phyloP scores from a whole-genome alignment of 2,888 invertebrate species.

The Drosophila atripex region DNA sequence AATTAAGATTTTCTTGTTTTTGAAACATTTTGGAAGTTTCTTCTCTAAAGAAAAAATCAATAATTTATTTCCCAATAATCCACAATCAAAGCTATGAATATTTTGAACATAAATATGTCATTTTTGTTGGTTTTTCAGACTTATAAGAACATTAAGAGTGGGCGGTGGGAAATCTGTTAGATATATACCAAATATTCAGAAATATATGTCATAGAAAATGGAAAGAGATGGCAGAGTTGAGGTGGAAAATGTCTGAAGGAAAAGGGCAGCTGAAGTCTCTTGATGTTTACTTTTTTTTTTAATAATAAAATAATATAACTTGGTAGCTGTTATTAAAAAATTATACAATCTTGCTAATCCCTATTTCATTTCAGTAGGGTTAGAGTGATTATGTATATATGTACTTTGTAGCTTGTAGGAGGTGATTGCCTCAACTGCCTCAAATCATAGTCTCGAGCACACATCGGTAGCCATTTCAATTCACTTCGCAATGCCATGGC shows the following conservation, averaged over 20 bases:
- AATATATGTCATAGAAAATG: constrained; percentile 64
- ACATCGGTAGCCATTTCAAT: constrained; percentile 32
- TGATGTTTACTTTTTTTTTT: constrained; percentile 34
- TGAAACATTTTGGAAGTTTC: too few species aligned
- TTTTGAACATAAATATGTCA: too few species aligned
- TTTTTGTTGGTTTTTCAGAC: too few species aligned
- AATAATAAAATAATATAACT: neutral
- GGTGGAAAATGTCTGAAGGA: constrained; percentile 66
- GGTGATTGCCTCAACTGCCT: constrained; percentile 17
- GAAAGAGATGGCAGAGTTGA: neutral
- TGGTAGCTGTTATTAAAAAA: neutral
- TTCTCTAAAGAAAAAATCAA: too few species aligned
- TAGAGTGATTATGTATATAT: neutral
- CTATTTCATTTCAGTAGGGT: neutral
- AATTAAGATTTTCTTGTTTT: too few species aligned
- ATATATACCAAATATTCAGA: constrained; percentile 20
- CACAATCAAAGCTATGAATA: too few species aligned
- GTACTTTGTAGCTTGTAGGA: constrained; percentile 11
- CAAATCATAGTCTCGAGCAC: constrained; percentile 13
- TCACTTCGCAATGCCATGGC: constrained; percentile 35
- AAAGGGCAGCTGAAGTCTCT: constrained; percentile 54
- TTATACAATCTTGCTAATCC: neutral
- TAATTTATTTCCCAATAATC: too few species aligned
- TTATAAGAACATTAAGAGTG: constrained; percentile 9
- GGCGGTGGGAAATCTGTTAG: constrained; percentile 49